Evolutionary conservation across 2,797 vertebrate species (phyloP).

Genomic region (Novumbra hubbsi): DNA sequence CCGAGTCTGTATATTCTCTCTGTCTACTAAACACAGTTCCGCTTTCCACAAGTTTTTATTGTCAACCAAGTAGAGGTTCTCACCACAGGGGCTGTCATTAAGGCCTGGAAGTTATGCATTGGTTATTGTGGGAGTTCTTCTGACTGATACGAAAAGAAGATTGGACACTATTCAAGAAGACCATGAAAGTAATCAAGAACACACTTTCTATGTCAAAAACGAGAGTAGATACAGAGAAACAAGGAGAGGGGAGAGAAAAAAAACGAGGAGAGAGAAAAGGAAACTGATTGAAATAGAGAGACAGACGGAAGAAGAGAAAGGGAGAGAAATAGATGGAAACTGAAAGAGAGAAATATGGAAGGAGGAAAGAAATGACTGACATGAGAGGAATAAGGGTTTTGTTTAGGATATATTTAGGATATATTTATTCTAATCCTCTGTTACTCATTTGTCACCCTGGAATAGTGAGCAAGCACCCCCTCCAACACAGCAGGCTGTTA

Average conservation of each 20-base stretch:
- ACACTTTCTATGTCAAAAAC: background rate
- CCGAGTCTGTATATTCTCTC: background rate
- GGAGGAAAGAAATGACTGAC: background rate
- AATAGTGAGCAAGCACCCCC: no score
- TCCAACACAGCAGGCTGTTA: no score
- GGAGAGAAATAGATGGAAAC: background rate
- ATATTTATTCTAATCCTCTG: no score
- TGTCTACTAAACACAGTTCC: background rate
- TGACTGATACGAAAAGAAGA: background rate
- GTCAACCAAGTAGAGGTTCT: background rate
- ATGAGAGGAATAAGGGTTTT: background rate
- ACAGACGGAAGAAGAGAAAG: no score
- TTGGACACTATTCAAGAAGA: background rate
- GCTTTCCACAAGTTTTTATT: background rate
- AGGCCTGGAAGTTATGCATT: background rate
- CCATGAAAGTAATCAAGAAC: background rate
- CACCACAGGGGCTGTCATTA: background rate
- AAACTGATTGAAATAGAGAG: background rate
- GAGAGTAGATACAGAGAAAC: no score
- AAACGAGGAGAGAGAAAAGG: background rate
- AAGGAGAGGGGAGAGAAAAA: background rate
- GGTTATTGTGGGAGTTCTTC: background rate
- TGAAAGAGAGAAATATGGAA: background rate
- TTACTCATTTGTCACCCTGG: no score
- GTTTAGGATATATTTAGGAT: no score